phyloP scores from a whole-genome alignment of 2,113 vertebrate genomes.

The Datnioides undecimradiatus region DNA sequence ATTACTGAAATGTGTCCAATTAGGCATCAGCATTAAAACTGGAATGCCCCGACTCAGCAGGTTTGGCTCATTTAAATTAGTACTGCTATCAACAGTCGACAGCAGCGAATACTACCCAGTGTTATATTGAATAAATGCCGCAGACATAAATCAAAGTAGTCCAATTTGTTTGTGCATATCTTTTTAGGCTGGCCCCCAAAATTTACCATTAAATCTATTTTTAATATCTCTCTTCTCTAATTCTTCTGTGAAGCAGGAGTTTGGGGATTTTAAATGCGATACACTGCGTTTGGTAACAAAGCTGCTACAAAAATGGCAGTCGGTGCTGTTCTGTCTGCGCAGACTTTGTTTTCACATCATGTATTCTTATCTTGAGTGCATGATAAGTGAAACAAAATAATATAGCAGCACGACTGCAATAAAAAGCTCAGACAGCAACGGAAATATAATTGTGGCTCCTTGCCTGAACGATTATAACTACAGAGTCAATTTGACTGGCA shows the following conservation, averaged over 20 bases:
- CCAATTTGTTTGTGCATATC: neutral
- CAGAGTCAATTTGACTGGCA: neutral
- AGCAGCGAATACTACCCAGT: neutral
- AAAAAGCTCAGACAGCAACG: conserved; percentile 19
- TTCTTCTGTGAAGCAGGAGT: too few species aligned
- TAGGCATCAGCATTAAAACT: neutral
- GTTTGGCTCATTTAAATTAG: conserved; percentile 2
- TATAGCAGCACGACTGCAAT: neutral
- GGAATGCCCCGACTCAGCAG: neutral
- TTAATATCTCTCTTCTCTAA: neutral
- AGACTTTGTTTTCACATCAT: neutral
- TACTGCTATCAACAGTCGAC: neutral
- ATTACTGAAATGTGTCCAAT: neutral
- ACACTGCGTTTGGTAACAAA: neutral
- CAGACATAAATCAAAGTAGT: neutral
- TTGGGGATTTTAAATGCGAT: neutral
- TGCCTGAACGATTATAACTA: neutral
- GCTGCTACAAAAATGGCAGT: too few species aligned
- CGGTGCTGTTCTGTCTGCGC: neutral
- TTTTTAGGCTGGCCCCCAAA: neutral
- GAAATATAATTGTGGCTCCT: neutral
- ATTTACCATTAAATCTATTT: neutral
- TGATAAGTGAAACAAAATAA: neutral
- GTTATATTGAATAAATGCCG: neutral
- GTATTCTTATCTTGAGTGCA: neutral